Conservation (phyloP, 2,113 vertebrate species). For the Pristiophorus japonicus region DNA sequence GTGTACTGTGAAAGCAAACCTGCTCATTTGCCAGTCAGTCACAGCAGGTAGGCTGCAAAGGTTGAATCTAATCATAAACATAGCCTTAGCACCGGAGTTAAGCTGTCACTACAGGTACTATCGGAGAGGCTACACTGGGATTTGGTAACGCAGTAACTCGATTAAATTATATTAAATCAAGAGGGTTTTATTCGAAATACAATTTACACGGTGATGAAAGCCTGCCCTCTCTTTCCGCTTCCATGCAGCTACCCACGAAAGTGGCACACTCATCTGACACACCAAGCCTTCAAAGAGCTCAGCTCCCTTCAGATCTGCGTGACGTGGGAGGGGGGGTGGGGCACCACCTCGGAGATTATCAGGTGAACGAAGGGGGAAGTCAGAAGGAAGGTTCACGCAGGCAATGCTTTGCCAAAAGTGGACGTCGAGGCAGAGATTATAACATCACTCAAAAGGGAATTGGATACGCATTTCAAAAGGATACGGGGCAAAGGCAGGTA, state of each 20-base stretch:
- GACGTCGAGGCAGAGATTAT: background rate
- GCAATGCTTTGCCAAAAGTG: background rate
- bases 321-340: background rate
- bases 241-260: background rate
- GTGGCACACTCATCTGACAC: background rate
- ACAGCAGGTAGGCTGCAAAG: background rate
- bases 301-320: no score
- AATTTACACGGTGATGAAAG: background rate
- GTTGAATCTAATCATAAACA: conserved; percentile 27
- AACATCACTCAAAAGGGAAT: background rate
- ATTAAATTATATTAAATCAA: conserved; percentile 26
- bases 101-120: conserved; percentile 10
- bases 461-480: background rate
- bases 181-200: background rate
- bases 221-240: background rate
- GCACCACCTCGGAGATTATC: background rate
- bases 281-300: background rate
- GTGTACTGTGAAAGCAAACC: background rate
- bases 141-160: background rate
- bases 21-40: background rate
- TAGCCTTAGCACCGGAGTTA: background rate
- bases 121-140: conserved; percentile 10
- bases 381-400: background rate
- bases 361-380: background rate
- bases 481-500: background rate